Percentiles rank a stretch among this genome's conserved stretches.
Conservation (phyloP, 1,140 invertebrate genomes). For the Planococcus citri region DNA sequence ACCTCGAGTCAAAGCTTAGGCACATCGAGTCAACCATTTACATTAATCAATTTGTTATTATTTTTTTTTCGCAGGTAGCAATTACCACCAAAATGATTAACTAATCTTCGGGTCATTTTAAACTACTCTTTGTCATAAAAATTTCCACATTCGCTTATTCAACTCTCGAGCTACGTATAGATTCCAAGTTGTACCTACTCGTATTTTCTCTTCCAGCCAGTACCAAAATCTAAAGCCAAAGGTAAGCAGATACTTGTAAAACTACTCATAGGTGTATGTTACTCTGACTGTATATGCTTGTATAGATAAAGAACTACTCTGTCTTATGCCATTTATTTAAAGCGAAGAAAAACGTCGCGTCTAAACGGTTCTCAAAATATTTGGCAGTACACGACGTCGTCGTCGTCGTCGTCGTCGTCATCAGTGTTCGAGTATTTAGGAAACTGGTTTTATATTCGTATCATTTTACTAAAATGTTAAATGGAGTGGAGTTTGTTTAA, state of each 20-base stretch:
- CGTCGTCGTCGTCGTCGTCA: too few species aligned
- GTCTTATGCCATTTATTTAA: conserved; percentile 7
- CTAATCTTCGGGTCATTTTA: too few species aligned
- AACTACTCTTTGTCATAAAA: neutral
- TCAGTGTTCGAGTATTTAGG: neutral
- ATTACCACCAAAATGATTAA: too few species aligned
- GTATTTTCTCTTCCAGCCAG: neutral
- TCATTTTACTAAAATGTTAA: conserved; percentile 3
- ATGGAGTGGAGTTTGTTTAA: conserved; percentile 6
- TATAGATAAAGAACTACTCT: neutral
- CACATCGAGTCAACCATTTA: too few species aligned
- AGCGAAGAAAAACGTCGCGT: neutral
- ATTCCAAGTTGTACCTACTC: neutral
- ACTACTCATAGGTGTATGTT: neutral
- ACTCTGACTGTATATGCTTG: neutral
- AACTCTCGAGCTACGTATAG: too few species aligned
- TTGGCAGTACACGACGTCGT: neutral
- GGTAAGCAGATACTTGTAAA: neutral
- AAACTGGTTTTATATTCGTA: neutral
- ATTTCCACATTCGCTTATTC: neutral
- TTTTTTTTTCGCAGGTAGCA: too few species aligned
- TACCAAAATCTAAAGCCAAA: too few species aligned
- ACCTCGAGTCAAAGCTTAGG: too few species aligned
- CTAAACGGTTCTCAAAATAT: conserved; percentile 7
- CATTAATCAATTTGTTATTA: too few species aligned